Conservation (phyloP, 1,140 invertebrate genomes). For the Scaptodrosophila lebanonensis region DNA sequence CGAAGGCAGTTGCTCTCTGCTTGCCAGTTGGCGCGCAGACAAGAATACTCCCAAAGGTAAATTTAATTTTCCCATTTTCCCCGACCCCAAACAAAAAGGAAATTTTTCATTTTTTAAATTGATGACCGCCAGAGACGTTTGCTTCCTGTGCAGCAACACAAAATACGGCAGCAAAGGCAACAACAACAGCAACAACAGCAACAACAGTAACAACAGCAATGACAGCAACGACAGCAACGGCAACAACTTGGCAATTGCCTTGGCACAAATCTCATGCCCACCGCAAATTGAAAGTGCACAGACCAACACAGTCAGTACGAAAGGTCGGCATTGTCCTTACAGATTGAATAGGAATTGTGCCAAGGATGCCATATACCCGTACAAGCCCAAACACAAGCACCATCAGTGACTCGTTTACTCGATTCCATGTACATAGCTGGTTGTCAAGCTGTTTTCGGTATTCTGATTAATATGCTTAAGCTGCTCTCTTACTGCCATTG, state of each 20-base stretch:
- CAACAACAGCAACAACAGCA: too few species aligned
- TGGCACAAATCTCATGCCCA: constrained; percentile 73
- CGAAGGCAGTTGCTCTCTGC: constrained; percentile 8
- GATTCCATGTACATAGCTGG: constrained; percentile 55
- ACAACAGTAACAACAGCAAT: too few species aligned
- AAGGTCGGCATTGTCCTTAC: constrained; percentile 61
- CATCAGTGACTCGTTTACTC: constrained; percentile 35
- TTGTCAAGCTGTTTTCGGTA: constrained; percentile 73
- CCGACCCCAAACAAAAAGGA: constrained; percentile 52
- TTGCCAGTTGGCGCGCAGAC: too few species aligned
- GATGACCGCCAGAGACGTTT: constrained; percentile 55
- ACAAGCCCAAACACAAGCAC: constrained; percentile 5
- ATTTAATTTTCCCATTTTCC: constrained; percentile 73
- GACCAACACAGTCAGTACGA: too few species aligned
- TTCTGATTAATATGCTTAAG: constrained; percentile 72
- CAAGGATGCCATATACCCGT: constrained; percentile 67
- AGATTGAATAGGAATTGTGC: constrained; percentile 76
- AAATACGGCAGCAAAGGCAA: too few species aligned
- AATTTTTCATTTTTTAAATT: constrained; percentile 74
- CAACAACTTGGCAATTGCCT: constrained; percentile 61
- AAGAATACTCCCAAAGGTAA: constrained; percentile 62
- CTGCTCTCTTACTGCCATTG: constrained; percentile 41
- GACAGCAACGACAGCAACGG: neutral
- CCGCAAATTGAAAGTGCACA: constrained; percentile 71
- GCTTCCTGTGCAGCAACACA: too few species aligned